A percentile compares a stretch with the other conserved stretches of the same genome.
Evolutionary conservation across 2,113 vertebrate species (phyloP).

Genomic region (Nicator chloris): DNA sequence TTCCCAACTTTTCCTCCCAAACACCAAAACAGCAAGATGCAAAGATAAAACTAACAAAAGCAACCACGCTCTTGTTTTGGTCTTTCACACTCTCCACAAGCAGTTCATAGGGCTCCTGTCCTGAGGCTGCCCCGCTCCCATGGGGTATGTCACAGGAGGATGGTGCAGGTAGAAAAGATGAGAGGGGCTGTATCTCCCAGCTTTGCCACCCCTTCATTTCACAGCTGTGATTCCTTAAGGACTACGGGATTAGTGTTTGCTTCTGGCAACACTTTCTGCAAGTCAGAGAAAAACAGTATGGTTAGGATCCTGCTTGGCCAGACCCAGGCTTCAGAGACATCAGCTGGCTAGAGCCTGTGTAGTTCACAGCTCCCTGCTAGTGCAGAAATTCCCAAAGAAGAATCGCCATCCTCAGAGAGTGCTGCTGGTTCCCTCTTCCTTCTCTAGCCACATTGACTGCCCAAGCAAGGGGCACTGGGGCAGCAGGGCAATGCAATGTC

Average conservation of each 20-base stretch:
- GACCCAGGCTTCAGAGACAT: not conserved
- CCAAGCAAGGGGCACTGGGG: not conserved
- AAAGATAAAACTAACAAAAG: not conserved
- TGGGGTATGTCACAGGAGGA: not conserved
- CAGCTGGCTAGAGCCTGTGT: not conserved
- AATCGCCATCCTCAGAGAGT: not conserved
- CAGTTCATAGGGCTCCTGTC: not conserved
- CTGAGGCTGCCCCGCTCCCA: not conserved
- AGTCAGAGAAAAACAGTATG: constrained; percentile 6
- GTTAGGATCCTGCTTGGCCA: not conserved
- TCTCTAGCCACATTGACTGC: not conserved
- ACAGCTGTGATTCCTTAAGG: constrained; percentile 38
- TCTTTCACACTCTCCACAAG: not conserved
- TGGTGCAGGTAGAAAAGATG: not conserved
- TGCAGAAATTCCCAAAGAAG: not conserved
- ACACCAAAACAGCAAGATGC: not conserved
- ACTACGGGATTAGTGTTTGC: not conserved
- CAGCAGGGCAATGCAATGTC: not conserved
- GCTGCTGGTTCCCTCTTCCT: not conserved
- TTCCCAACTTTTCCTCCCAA: not conserved
- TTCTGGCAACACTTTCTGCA: constrained; percentile 42
- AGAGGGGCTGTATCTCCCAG: not conserved
- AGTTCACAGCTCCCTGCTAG: not conserved
- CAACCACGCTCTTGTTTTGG: not conserved
- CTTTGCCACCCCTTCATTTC: not conserved